Conservation (phyloP, 2,888 invertebrate species). For the Meteorus cinctellus region DNA sequence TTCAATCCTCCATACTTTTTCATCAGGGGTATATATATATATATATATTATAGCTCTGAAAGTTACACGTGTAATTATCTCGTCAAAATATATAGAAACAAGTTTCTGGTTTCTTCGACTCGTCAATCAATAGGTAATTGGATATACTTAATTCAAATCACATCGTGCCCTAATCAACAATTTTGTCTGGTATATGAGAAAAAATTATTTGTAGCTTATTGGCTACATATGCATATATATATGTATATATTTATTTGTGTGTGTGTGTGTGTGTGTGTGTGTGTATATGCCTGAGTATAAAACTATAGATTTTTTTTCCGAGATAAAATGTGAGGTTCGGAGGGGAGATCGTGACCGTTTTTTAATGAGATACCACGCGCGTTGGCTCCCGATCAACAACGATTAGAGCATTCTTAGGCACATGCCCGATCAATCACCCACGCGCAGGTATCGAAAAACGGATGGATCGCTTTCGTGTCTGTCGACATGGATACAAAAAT, state of each 20-base stretch:
- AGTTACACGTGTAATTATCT: constrained; percentile 57
- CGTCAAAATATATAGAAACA: constrained; percentile 55
- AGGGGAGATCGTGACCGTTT: constrained; percentile 44
- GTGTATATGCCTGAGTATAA: constrained; percentile 33
- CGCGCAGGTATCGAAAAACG: constrained; percentile 45
- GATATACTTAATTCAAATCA: constrained; percentile 18
- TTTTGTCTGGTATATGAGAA: constrained; percentile 1
- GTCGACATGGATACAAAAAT: constrained; percentile 48
- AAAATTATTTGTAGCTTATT: constrained; percentile 27
- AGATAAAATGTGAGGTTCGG: constrained; percentile 32
- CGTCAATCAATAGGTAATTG: constrained; percentile 36
- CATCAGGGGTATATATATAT: neutral
- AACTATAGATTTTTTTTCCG: constrained; percentile 32
- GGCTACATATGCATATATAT: constrained; percentile 15
- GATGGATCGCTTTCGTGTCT: constrained; percentile 30
- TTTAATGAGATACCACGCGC: constrained; percentile 53
- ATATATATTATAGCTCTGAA: constrained; percentile 20
- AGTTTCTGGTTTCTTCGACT: constrained; percentile 1
- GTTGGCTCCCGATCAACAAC: constrained; percentile 63
- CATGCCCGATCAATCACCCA: constrained; percentile 67
- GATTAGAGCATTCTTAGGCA: constrained; percentile 68
- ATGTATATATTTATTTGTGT: constrained; percentile 25
- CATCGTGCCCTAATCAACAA: constrained; percentile 22
- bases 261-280: constrained; percentile 22
- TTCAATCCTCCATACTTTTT: constrained; percentile 5